Evolutionary conservation across 2,888 invertebrate species (phyloP).

Genomic region (Thecocarcelia acutangulata): DNA sequence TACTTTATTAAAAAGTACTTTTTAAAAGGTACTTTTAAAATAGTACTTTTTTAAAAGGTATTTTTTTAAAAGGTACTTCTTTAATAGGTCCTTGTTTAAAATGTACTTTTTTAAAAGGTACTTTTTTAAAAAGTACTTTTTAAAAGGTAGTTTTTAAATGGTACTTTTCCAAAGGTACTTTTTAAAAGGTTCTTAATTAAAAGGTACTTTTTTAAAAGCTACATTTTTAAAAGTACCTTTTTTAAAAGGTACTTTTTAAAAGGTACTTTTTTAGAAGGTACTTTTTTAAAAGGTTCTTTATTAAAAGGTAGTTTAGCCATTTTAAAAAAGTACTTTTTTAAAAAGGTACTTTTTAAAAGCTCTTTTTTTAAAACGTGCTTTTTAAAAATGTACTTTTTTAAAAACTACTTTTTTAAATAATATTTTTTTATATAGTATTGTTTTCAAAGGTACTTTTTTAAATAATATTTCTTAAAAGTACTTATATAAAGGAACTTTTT

Average conservation of each 20-base stretch:
- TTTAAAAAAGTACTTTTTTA: neutral
- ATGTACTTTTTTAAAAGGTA: neutral
- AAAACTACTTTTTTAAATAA: neutral
- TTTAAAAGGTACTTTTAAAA: no score
- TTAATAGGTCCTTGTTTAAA: no score
- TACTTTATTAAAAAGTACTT: no score
- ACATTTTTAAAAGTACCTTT: no score
- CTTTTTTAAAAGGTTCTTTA: no score
- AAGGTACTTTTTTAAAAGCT: neutral
- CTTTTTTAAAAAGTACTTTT: neutral
- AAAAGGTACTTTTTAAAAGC: neutral
- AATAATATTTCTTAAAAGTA: neutral
- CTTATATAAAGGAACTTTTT: neutral
- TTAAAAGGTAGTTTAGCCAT: neutral
- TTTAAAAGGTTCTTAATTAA: neutral
- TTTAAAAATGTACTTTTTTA: neutral
- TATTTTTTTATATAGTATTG: neutral
- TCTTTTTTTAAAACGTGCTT: neutral
- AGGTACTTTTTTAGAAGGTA: neutral
- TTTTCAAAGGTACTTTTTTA: neutral
- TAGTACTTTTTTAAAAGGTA: neutral
- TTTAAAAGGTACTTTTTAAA: neutral
- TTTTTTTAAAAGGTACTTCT: neutral
- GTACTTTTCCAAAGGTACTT: neutral
- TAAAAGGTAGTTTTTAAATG: neutral